These are phyloP conservation scores for Monomorium pharaonis DNA, from an alignment of 1,140 invertebrate species.

Conservation along the genomic window DNA sequence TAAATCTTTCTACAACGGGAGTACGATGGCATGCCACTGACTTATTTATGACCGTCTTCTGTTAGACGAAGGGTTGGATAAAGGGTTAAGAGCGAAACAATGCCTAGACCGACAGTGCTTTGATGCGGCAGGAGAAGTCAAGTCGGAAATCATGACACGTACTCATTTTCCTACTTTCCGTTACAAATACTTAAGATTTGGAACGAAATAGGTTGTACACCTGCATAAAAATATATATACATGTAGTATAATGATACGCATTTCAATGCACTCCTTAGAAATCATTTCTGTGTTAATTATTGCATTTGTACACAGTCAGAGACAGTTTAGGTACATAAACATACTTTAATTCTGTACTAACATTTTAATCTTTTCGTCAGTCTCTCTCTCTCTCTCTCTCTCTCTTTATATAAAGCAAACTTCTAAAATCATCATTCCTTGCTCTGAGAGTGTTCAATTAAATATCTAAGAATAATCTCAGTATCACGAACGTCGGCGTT, in stretches of 20 bases:
- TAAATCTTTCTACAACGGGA: slow-evolving; percentile 50
- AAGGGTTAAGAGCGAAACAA: slow-evolving; percentile 73
- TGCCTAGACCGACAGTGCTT: slow-evolving; percentile 59
- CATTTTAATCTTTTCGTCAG: not conserved
- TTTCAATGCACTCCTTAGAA: not conserved
- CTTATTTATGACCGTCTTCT: slow-evolving; percentile 71
- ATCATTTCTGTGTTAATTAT: not conserved
- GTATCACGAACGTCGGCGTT: slow-evolving; percentile 16
- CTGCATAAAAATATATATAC: too few species aligned
- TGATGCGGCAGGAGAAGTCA: slow-evolving; percentile 37
- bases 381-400: not conserved
- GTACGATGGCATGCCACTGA: slow-evolving; percentile 51
- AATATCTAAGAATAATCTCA: slow-evolving; percentile 23
- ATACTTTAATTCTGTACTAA: not conserved
- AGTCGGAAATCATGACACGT: not conserved
- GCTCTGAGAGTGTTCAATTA: not conserved
- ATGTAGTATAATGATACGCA: not conserved
- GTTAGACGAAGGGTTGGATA: slow-evolving; percentile 35
- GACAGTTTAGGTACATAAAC: not conserved
- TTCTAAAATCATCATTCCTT: not conserved
- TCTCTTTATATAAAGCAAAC: not conserved
- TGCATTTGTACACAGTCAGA: not conserved
- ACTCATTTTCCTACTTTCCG: not conserved
- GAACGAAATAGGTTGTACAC: not conserved
- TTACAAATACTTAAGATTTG: not conserved